Conservation (phyloP, 1,140 invertebrate species). For the Sinonovacula constricta region DNA sequence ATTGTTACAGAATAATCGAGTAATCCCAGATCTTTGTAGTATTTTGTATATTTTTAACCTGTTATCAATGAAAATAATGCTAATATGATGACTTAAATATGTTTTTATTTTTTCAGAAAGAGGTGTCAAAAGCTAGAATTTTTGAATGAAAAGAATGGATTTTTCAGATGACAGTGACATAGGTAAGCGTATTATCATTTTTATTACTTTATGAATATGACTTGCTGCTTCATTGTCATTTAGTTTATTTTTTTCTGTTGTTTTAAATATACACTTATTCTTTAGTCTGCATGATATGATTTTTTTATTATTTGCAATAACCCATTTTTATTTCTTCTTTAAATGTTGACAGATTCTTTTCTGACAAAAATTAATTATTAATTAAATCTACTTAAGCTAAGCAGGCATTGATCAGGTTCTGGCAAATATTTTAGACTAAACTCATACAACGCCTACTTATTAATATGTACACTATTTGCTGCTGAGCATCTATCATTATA, state of each 20-base stretch:
- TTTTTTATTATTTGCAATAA: neutral
- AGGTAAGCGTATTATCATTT: constrained; percentile 10
- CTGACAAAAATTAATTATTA: too few species aligned
- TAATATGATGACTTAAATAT: too few species aligned
- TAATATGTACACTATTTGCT: neutral
- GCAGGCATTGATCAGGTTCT: neutral
- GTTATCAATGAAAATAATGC: too few species aligned
- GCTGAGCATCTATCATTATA: too few species aligned
- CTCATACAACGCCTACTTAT: neutral
- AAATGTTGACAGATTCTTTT: neutral
- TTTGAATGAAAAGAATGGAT: constrained; percentile 34
- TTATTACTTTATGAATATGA: neutral
- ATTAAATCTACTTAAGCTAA: too few species aligned
- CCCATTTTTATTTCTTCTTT: neutral
- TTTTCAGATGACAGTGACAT: constrained; percentile 50
- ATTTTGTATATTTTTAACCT: too few species aligned
- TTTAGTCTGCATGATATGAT: neutral
- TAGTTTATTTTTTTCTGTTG: neutral
- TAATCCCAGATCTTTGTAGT: too few species aligned
- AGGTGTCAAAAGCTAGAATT: too few species aligned
- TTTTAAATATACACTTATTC: neutral
- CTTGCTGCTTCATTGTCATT: neutral
- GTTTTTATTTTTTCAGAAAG: too few species aligned
- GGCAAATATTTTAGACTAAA: neutral
- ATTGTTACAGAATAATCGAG: too few species aligned